These are phyloP conservation scores for Ctenopoma multispine DNA, from an alignment of 2,797 vertebrate genomes.

Conservation along the genomic window DNA sequence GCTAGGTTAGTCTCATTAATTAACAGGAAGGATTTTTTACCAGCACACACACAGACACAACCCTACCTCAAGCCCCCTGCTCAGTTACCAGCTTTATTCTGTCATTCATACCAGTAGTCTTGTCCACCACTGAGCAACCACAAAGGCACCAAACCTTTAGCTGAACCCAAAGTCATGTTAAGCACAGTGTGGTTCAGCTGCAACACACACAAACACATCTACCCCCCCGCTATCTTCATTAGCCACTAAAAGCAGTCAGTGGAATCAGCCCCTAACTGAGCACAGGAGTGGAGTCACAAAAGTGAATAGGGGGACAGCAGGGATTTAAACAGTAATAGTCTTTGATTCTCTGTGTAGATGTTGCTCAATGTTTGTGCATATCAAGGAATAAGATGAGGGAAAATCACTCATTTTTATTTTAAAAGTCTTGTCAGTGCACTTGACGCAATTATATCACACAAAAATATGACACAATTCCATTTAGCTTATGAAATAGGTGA, in stretches of 20 bases:
- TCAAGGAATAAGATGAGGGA: constrained; percentile 14
- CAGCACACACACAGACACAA: constrained; percentile 15
- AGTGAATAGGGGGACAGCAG: constrained; percentile 58
- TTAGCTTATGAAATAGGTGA: neutral
- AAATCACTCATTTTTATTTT: constrained; percentile 37
- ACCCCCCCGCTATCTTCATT: constrained; percentile 73
- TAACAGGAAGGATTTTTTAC: constrained; percentile 33
- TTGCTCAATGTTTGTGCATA: constrained; percentile 59
- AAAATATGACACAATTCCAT: constrained; percentile 9
- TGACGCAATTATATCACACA: neutral
- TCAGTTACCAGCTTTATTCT: constrained; percentile 83
- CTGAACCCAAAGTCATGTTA: constrained; percentile 67
- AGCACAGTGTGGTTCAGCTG: constrained; percentile 64
- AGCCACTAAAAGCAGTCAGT: constrained; percentile 67
- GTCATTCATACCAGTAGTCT: constrained; percentile 81
- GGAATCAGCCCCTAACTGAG: constrained; percentile 73
- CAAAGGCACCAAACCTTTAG: constrained; percentile 66
- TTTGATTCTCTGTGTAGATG: constrained; percentile 66
- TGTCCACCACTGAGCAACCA: constrained; percentile 70
- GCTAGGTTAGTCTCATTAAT: constrained; percentile 21
- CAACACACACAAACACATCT: constrained; percentile 44
- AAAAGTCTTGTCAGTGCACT: constrained; percentile 10
- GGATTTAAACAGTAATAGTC: constrained; percentile 52
- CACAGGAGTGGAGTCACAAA: constrained; percentile 39
- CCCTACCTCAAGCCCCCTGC: constrained; percentile 56